Percentiles rank a stretch among this genome's conserved stretches.
Conservation (phyloP, 2,797 vertebrate genomes). For the Gymnothorax javanicus region DNA sequence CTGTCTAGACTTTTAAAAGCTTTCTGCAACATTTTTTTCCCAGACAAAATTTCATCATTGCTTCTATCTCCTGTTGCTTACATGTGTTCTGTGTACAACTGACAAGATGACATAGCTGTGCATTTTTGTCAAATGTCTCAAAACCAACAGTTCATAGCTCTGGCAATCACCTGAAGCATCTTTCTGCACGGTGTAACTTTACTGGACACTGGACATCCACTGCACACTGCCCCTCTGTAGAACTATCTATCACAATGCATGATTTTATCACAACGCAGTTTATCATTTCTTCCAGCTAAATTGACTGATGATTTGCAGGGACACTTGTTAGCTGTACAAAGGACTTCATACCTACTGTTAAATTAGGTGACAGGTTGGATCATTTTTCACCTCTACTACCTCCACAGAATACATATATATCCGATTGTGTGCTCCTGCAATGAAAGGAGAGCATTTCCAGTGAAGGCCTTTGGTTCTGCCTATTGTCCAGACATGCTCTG, state of each 20-base stretch:
- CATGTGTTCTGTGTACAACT: not conserved
- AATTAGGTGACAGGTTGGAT: constrained; percentile 58
- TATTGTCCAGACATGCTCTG: constrained; percentile 39
- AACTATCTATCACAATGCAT: not conserved
- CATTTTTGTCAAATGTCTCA: not conserved
- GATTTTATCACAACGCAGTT: not conserved
- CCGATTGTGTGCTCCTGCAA: constrained; percentile 47
- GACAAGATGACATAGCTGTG: not conserved
- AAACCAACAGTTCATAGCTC: not conserved
- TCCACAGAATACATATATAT: constrained; percentile 37
- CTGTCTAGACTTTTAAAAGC: not conserved
- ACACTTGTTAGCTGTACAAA: constrained; percentile 59
- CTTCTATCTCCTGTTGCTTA: not conserved
- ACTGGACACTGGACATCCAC: not conserved
- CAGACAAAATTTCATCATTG: not conserved
- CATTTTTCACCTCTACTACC: constrained; percentile 44
- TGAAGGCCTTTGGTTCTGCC: constrained; percentile 30
- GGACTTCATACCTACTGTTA: constrained; percentile 55
- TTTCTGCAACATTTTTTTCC: not conserved
- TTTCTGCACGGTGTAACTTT: too few species aligned
- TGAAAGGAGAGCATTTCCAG: constrained; percentile 29
- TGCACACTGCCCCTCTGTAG: not conserved
- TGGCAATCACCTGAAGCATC: not conserved
- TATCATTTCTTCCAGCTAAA: constrained; percentile 21
- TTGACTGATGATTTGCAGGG: constrained; percentile 49